These are phyloP conservation scores for Galendromus occidentalis DNA, from an alignment of 1,140 invertebrate species.

Conservation along the genomic window DNA sequence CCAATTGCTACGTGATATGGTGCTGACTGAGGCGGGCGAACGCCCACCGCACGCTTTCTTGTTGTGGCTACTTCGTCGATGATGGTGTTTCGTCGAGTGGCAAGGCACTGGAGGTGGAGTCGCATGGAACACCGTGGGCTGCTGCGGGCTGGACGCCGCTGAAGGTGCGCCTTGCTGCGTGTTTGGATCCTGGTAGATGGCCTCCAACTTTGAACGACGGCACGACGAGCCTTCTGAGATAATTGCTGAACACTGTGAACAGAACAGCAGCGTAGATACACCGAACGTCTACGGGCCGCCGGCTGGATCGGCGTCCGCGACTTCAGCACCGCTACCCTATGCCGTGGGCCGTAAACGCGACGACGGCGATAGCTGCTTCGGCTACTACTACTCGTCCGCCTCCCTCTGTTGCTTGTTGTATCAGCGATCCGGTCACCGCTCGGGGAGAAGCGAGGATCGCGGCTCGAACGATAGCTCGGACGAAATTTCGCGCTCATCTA, in stretches of 20 bases:
- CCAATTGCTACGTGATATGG: slow-evolving; percentile 11
- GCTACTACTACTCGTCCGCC: no score
- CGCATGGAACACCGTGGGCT: slow-evolving; percentile 5
- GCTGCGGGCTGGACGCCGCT: neutral
- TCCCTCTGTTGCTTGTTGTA: no score
- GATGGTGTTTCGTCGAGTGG: neutral
- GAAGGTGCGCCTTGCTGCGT: neutral
- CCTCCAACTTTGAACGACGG: slow-evolving; percentile 3
- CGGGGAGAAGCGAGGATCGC: no score
- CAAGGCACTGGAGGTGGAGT: neutral
- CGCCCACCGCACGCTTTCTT: neutral
- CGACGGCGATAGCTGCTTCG: no score
- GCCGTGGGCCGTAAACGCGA: neutral
- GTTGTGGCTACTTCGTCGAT: neutral
- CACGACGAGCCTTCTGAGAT: no score
- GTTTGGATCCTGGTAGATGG: slow-evolving; percentile 1
- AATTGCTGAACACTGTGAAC: no score
- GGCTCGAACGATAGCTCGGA: no score
- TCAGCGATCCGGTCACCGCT: no score
- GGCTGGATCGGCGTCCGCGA: neutral
- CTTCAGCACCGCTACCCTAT: neutral
- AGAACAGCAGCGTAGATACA: no score
- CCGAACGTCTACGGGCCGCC: no score
- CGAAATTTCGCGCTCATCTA: no score
- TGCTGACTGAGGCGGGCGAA: slow-evolving; percentile 11